Conservation (phyloP, 2,113 vertebrate genomes). For the Recurvirostra avosetta region DNA sequence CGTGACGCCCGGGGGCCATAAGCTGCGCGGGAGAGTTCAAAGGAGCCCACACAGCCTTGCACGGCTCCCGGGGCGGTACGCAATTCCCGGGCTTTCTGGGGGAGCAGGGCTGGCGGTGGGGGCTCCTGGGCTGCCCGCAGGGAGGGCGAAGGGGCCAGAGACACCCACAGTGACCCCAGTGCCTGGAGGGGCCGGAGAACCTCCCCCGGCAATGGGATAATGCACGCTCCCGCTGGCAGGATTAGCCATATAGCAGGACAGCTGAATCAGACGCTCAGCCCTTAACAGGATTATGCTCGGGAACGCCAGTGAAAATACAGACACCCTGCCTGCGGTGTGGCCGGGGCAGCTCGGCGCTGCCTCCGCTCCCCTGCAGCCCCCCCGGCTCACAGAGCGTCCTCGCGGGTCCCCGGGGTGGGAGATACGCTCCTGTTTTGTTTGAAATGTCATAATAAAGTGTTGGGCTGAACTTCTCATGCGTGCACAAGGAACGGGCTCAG, state of each 20-base stretch:
- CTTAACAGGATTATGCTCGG: constrained; percentile 46
- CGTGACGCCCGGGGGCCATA: neutral
- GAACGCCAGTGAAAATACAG: constrained; percentile 12
- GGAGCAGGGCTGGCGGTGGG: neutral
- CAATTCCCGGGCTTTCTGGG: neutral
- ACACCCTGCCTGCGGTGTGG: neutral
- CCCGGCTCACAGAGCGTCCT: rapidly evolving
- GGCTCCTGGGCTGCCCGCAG: neutral
- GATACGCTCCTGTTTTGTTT: neutral
- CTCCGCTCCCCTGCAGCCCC: neutral
- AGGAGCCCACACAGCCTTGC: neutral
- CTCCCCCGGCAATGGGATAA: neutral
- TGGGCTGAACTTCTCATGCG: rapidly evolving
- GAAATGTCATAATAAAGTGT: neutral
- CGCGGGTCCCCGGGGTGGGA: neutral
- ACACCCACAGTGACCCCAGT: neutral
- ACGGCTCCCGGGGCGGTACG: neutral
- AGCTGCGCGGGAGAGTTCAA: neutral
- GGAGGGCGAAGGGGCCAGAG: neutral
- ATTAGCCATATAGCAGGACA: neutral
- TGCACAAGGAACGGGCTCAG: rapidly evolving
- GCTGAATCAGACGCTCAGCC: constrained; percentile 50
- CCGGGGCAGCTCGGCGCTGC: neutral
- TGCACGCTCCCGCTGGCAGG: constrained; percentile 6
- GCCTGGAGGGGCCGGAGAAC: neutral